Conservation (phyloP, 2,888 invertebrate genomes). For the Parasteatoda lunata region DNA sequence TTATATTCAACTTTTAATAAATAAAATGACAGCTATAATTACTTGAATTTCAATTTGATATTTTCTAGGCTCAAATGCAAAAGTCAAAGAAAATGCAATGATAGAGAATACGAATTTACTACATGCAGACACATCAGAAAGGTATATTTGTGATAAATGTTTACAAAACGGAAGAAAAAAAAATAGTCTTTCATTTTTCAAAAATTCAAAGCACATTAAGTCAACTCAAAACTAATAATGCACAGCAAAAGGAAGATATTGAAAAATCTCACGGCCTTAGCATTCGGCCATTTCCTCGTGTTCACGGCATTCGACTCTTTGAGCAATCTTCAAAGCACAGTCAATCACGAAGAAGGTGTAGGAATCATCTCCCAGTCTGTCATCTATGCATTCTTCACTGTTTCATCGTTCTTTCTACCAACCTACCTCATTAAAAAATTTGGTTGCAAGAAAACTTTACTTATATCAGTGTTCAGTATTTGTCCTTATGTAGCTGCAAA, state of each 20-base stretch:
- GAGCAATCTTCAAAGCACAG: conserved; percentile 91
- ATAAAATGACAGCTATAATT: no score
- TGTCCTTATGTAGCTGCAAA: conserved; percentile 67
- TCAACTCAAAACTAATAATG: not conserved
- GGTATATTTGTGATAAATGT: no score
- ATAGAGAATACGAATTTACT: no score
- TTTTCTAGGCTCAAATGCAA: no score
- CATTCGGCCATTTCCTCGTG: conserved; percentile 94
- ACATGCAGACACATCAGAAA: no score
- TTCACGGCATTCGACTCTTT: conserved; percentile 97
- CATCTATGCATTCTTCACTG: conserved; percentile 85
- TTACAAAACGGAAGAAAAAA: no score
- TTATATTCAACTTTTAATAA: no score
- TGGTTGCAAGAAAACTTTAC: conserved; percentile 67
- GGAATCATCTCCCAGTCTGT: conserved; percentile 92
- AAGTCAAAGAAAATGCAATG: no score
- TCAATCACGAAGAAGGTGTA: conserved; percentile 90
- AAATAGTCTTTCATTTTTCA: no score
- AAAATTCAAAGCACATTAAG: no score
- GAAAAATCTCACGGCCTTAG: conserved; percentile 92
- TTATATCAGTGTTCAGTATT: conserved; percentile 62
- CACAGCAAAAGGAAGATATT: conserved; percentile 80
- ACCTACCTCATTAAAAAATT: conserved; percentile 73
- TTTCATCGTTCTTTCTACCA: conserved; percentile 96
- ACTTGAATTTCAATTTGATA: no score